Conservation (phyloP, 2,888 invertebrate species). For the Cyaniris semiargus region DNA sequence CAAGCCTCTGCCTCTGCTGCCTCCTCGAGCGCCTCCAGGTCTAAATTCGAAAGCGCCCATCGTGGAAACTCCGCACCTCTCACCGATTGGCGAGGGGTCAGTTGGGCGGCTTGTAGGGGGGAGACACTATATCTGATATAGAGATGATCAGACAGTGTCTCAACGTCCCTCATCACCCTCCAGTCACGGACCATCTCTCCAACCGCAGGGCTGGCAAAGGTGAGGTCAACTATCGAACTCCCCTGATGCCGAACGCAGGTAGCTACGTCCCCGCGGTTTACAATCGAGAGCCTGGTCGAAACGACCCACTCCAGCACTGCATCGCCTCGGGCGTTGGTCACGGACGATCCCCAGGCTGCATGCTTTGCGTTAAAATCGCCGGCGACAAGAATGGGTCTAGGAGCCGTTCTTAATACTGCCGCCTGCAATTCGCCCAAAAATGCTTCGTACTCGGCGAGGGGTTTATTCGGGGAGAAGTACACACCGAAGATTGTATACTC, state of each 20-base stretch:
- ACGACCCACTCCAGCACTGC: background rate
- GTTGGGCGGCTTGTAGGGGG: background rate
- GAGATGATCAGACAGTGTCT: slow-evolving; percentile 29
- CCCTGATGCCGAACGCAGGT: slow-evolving; percentile 17
- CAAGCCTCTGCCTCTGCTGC: slow-evolving; percentile 19
- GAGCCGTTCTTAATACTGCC: too few relatives aligned
- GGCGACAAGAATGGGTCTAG: background rate
- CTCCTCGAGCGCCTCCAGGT: background rate
- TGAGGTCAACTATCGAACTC: background rate
- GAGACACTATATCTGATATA: slow-evolving; percentile 3
- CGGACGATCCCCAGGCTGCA: background rate
- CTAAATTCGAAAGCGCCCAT: slow-evolving; percentile 12
- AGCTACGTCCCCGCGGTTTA: slow-evolving; percentile 14
- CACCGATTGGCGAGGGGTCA: background rate
- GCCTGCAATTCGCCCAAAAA: too few relatives aligned
- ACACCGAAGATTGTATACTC: too few relatives aligned
- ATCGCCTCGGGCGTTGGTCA: background rate
- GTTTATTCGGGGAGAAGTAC: background rate
- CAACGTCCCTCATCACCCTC: slow-evolving; percentile 23
- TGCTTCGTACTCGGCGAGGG: too few relatives aligned
- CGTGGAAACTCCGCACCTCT: slow-evolving; percentile 4
- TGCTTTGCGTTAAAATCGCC: background rate
- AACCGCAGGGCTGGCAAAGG: slow-evolving; percentile 26
- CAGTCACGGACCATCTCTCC: slow-evolving; percentile 16
- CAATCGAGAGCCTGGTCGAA: background rate